phyloP scores from a whole-genome alignment of 2,888 invertebrate species.

The Lydus trimaculatus region DNA sequence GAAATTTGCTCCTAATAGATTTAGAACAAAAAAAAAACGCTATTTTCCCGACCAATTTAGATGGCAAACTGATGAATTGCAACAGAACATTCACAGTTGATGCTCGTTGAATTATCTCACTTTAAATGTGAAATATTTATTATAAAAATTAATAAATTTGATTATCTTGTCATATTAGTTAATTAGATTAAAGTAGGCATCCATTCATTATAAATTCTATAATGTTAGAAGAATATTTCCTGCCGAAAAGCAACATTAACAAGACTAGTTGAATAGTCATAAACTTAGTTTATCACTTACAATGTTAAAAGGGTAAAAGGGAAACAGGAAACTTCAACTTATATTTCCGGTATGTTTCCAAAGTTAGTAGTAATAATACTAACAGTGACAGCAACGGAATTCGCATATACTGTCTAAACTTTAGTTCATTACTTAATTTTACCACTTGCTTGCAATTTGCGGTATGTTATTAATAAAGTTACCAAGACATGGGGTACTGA shows the following conservation, averaged over 20 bases:
- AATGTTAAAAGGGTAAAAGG: slow-evolving; percentile 4
- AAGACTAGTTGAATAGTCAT: not conserved
- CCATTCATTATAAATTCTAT: not conserved
- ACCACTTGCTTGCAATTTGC: slow-evolving; percentile 31
- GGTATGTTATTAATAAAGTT: slow-evolving; percentile 37
- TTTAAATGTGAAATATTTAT: no score
- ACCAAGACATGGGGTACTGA: slow-evolving; percentile 4
- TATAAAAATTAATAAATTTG: not conserved
- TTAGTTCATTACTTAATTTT: slow-evolving; percentile 32
- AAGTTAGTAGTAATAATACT: not conserved
- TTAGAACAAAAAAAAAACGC: no score
- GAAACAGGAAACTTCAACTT: slow-evolving; percentile 4
- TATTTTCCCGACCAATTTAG: no score
- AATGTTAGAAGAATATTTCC: not conserved
- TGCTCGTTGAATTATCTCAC: no score
- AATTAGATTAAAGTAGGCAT: not conserved
- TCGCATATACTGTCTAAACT: not conserved
- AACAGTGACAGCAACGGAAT: slow-evolving; percentile 4
- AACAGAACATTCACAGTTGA: no score
- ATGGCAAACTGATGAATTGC: no score
- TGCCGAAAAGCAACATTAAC: not conserved
- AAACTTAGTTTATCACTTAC: not conserved
- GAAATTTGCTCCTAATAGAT: no score
- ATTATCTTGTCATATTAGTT: not conserved
- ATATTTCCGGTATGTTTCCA: slow-evolving; percentile 4